Evolutionary conservation across 2,888 invertebrate species (phyloP).

Genomic region (Cheiracanthium punctorium): DNA sequence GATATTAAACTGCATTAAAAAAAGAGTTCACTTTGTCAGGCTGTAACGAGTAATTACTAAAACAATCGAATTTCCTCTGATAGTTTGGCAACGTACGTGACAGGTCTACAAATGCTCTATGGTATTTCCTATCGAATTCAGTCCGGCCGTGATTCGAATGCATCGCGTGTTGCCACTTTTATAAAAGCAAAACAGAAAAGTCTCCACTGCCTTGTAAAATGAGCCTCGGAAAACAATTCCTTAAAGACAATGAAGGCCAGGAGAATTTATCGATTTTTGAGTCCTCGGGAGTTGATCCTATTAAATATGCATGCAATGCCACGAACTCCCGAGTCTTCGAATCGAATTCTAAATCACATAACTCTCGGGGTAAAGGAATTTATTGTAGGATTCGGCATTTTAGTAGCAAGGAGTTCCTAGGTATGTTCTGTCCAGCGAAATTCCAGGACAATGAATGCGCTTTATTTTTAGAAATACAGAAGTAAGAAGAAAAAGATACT

Average conservation of each 20-base stretch:
- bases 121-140: not conserved
- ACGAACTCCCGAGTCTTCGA: not conserved
- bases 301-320: not conserved
- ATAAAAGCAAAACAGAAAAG: not conserved
- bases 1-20: too few species aligned
- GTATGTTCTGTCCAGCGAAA: not conserved
- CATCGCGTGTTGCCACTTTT: not conserved
- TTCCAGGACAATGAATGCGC: not conserved
- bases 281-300: not conserved
- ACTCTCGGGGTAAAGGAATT: not conserved
- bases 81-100: not conserved
- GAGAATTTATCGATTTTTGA: conserved; percentile 3
- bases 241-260: not conserved
- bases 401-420: too few species aligned
- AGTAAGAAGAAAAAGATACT: too few species aligned
- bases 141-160: not conserved
- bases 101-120: not conserved
- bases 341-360: not conserved
- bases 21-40: too few species aligned
- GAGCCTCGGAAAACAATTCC: not conserved
- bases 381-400: not conserved
- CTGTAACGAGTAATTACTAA: too few species aligned
- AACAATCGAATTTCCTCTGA: not conserved
- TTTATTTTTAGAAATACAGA: too few species aligned
- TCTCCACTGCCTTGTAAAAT: not conserved